A percentile compares a stretch with the other conserved stretches of the same genome.
Evolutionary conservation across 2,113 vertebrate genomes (phyloP).

Genomic region (Seriola dumerili): DNA sequence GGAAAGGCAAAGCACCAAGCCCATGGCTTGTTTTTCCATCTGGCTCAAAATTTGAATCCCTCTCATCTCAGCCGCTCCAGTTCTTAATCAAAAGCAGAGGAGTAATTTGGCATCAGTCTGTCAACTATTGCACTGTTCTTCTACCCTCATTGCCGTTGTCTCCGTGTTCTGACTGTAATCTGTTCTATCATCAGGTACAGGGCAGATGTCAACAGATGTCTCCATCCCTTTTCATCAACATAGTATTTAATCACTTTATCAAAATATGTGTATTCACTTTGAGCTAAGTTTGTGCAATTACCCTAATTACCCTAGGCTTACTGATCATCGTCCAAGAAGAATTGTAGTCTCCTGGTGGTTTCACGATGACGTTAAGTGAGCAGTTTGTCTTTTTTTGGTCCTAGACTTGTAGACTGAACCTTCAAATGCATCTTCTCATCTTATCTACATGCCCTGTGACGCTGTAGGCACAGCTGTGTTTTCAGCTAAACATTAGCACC

Average conservation of each 20-base stretch:
- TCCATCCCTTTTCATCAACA: background rate
- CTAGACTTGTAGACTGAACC: background rate
- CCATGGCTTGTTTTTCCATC: slow-evolving; percentile 50
- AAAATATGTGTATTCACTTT: background rate
- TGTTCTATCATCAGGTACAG: slow-evolving; percentile 19
- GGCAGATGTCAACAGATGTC: background rate
- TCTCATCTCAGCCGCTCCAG: slow-evolving; percentile 25
- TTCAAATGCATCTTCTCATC: too few species aligned
- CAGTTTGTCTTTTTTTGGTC: background rate
- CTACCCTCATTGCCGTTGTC: background rate
- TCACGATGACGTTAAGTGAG: background rate
- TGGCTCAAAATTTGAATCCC: slow-evolving; percentile 53
- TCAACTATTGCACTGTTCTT: slow-evolving; percentile 17
- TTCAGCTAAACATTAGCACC: background rate
- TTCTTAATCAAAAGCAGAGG: slow-evolving; percentile 73
- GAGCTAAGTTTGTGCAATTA: background rate
- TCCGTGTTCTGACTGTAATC: background rate
- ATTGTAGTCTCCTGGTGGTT: background rate
- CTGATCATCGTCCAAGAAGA: background rate
- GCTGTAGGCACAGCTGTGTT: too few species aligned
- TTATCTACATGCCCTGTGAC: too few species aligned
- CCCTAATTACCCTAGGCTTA: background rate
- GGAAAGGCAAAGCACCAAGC: background rate
- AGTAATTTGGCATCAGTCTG: slow-evolving; percentile 16
- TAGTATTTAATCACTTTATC: background rate